Evolutionary conservation across 2,797 vertebrate species (phyloP), one percentile per base, ranked within the genome.

Genomic region (Zalophus californianus): DNA sequence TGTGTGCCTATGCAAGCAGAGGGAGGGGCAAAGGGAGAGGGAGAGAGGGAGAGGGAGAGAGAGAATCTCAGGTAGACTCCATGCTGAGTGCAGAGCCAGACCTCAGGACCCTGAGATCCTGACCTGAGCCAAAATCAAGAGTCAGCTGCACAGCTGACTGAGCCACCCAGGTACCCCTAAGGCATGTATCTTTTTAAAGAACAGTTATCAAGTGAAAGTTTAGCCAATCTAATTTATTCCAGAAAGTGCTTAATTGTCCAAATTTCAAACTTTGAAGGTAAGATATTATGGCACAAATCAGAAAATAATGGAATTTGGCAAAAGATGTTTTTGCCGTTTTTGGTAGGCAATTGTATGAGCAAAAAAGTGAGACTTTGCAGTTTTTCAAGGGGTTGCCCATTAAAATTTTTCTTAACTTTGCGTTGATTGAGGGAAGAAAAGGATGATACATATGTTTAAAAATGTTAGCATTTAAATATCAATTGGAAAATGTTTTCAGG

Each of bases 321-420:
- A 9, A 86, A 96, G 38, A 8, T 92, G 6, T 92, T 90, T 92
- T 85, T 92, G 20, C n/a, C 35, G 18, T 48, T 88, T 54, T 88
- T 91, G 62, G 3, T 60, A 78, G 64, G 44, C 44, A 80, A 1
- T 86, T 96, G 2, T 85, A 29, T 91, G 54, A 14, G 56, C 66
- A 92, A 86, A 87, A 93, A 48, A 32, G 1, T 73, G 54, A 72
- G 44, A 60, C 21, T 86, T 92, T 72, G 86, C 15, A 90, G 35
- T 72, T 97, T 96, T 88, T 89, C 7, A 48, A 25, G 84, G 35
- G 18, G 15, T 93, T 86, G 11, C 23, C 54, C 82, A n/a, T 88
- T 97, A 80, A 90, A 77, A 48, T 60, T 87, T 95, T 66, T 90
- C 66, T 97, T 79, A 96, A 44, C 9, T 80, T 97, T 64, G 52